Base-by-base conservation (phyloP, 1,140 invertebrate species). In the Cotesia vestalis region DNA sequence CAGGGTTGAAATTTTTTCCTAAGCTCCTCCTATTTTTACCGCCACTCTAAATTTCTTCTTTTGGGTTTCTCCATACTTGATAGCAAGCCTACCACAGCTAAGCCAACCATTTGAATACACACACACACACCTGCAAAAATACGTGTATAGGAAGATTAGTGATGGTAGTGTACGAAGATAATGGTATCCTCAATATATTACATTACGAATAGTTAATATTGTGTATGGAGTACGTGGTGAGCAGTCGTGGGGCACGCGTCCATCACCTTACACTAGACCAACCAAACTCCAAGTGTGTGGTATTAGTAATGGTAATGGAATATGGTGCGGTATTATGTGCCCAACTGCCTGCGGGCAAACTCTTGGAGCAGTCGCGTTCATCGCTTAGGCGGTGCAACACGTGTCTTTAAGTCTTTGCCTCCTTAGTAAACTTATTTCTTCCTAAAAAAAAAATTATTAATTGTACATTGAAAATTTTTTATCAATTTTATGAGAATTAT, bases 351-450 rank as follows among this genome's bases (percentile, higher is more conserved):
- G 57, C 55, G 63, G 38, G 12, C 4, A 2, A 36, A 72, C 66
- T 78, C 73, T 76, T 69, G 75, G 77, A 78, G 79, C 79, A 84
- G 83, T 84, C 80, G 81, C 76, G 79, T 76, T 79, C 78, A 78
- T 79, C 80, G 64, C 74, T 78, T 79, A 80, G 62, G 76, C 66
- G 66, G 77, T 79, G 75, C 74, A 40, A 9, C 70, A 77, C 75
- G 77, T 78, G 78, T 64, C 59, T 46, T 12, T 2, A 34, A 12
- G 8, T 53, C 53, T 46, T 52, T n/a, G 20, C 14, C 27, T 5
- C 6, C 0, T 38, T 9, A 64, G 4, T 36, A n/a, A 46, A 38
- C 1, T 36, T 4, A 40, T n/a, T 27, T 27, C 27, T 27, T 27
- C 27, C 27, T 27, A 27, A 27, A 27, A 27, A 27, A 27, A 2